A percentile compares a stretch with the other conserved stretches of the same genome.
Conservation (phyloP, 2,888 invertebrate species). For the Hirtodrosophila trivittata region DNA sequence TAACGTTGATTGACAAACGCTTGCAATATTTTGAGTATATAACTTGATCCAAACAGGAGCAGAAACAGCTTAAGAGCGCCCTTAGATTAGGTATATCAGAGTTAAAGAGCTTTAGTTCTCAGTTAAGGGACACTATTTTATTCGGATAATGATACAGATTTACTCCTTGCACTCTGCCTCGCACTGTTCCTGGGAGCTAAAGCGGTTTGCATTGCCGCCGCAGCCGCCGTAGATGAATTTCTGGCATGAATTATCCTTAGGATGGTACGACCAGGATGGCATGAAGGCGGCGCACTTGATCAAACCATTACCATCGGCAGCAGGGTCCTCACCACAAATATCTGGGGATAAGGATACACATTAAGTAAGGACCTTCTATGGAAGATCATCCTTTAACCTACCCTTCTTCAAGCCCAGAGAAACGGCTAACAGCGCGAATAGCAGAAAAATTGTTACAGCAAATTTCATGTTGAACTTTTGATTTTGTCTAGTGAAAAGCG, state of each 20-base stretch:
- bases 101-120: background rate
- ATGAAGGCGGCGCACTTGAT: conserved; percentile 18
- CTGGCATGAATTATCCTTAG: conserved; percentile 25
- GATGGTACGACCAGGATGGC: conserved; percentile 39
- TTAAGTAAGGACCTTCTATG: too few relatives aligned
- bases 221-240: conserved; percentile 50
- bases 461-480: background rate
- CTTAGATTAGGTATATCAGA: too few relatives aligned
- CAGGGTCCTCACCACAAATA: conserved; percentile 27
- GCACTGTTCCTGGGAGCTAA: conserved; percentile 29
- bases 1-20: too few relatives aligned
- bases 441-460: background rate
- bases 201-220: conserved; percentile 50
- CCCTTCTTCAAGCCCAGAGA: background rate
- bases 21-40: too few relatives aligned
- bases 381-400: too few relatives aligned
- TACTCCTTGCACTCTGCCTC: conserved; percentile 46
- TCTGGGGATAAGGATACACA: conserved; percentile 5
- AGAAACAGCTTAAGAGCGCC: too few relatives aligned
- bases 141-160: background rate
- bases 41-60: too few relatives aligned
- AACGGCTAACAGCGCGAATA: background rate
- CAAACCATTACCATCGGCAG: conserved; percentile 23
- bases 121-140: background rate
- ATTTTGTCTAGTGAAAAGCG: too few relatives aligned